These are phyloP conservation scores for Colletes collaris DNA, from an alignment of 2,888 invertebrate species.

Conservation along the genomic window DNA sequence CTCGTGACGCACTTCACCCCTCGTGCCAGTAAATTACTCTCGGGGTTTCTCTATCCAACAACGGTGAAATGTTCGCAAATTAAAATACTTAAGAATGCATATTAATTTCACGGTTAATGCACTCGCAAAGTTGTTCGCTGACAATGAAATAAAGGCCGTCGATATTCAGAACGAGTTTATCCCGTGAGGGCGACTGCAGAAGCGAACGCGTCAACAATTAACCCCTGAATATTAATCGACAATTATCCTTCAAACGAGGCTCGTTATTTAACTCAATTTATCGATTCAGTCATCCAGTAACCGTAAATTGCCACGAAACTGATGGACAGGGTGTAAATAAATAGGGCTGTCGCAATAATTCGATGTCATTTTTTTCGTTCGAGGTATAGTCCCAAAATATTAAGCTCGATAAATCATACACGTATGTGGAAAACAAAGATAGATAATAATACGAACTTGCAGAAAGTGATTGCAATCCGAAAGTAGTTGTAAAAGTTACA, in stretches of 20 bases:
- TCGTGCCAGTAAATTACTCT: constrained; percentile 8
- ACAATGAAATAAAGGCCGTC: constrained; percentile 2
- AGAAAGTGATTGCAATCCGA: no score
- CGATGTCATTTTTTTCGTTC: constrained; percentile 9
- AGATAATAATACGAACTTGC: no score
- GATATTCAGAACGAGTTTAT: neutral
- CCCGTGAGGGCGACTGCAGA: constrained; percentile 2
- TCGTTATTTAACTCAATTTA: constrained; percentile 32
- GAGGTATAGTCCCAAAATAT: neutral
- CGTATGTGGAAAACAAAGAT: no score
- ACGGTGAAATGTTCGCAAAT: constrained; percentile 14
- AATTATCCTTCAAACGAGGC: constrained; percentile 18
- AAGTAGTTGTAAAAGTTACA: no score
- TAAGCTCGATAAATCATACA: no score
- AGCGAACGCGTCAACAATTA: constrained; percentile 21
- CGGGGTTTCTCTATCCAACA: neutral
- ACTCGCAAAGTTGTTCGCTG: neutral
- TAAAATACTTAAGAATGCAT: constrained; percentile 22
- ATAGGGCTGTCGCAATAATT: constrained; percentile 16
- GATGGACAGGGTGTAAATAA: constrained; percentile 20
- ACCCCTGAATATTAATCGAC: constrained; percentile 35
- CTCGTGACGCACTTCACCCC: neutral
- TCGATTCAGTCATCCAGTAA: constrained; percentile 10
- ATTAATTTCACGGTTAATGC: constrained; percentile 29
- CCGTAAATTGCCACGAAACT: constrained; percentile 5